A percentile compares a stretch with the other conserved stretches of the same genome.
phyloP scores from a whole-genome alignment of 2,888 invertebrate species.

The Stenoptilia bipunctidactyla region DNA sequence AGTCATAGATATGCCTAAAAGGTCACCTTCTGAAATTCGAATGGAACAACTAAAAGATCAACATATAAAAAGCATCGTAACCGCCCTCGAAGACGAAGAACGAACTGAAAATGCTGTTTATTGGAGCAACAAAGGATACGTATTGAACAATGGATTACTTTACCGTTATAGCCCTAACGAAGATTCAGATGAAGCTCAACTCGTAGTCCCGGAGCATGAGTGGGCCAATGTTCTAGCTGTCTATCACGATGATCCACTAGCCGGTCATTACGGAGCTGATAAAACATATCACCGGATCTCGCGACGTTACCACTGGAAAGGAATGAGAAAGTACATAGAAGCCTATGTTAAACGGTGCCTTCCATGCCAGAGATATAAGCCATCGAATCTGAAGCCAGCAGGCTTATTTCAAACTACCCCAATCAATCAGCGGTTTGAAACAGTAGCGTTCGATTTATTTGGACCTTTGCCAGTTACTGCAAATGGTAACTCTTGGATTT shows the following conservation, averaged over 20 bases:
- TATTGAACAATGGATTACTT: conserved; percentile 13
- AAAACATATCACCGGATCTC: conserved; percentile 7
- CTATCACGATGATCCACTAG: conserved; percentile 13
- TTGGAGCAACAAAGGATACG: conserved; percentile 16
- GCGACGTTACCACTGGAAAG: conserved; percentile 11
- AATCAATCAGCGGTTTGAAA: conserved; percentile 8
- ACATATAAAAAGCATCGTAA: conserved; percentile 5
- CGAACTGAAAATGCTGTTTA: conserved; percentile 8
- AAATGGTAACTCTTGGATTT: conserved; percentile 7
- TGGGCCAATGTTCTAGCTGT: conserved; percentile 6
- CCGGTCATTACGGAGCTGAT: conserved; percentile 9
- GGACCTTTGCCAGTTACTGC: conserved; percentile 8
- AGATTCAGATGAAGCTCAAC: conserved; percentile 10
- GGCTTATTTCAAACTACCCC: conserved; percentile 9
- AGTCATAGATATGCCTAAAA: conserved; percentile 6
- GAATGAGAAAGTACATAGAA: conserved; percentile 7
- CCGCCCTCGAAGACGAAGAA: background rate
- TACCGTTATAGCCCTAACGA: conserved; percentile 10
- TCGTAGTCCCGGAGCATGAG: conserved; percentile 14
- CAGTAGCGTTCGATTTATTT: conserved; percentile 11
- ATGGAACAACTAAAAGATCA: conserved; percentile 7
- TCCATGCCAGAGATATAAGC: conserved; percentile 14
- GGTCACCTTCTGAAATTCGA: conserved; percentile 1
- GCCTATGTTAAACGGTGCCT: conserved; percentile 2
- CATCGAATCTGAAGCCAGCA: conserved; percentile 15